phyloP scores from a whole-genome alignment of 2,797 vertebrate genomes.

The Pseudochirops cupreus region DNA sequence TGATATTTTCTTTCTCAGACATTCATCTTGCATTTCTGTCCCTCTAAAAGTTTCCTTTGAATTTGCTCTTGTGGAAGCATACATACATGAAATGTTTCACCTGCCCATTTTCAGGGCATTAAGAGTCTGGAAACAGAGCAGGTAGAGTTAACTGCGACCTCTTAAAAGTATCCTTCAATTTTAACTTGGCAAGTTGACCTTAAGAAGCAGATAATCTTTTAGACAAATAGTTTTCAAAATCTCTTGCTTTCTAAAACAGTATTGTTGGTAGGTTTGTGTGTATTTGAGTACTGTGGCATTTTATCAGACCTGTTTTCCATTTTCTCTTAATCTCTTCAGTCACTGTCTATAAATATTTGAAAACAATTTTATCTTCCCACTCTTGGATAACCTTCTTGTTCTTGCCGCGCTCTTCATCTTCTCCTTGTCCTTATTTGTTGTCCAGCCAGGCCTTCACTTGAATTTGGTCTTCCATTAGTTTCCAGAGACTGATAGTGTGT shows the following conservation, averaged over 20 bases:
- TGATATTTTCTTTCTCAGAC: neutral
- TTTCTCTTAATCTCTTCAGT: slow-evolving; percentile 64
- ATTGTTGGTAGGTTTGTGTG: neutral
- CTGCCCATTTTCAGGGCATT: slow-evolving; percentile 41
- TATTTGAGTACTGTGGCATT: slow-evolving; percentile 68
- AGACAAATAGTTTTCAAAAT: slow-evolving; percentile 67
- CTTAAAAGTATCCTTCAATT: slow-evolving; percentile 56
- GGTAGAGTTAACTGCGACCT: slow-evolving; percentile 17
- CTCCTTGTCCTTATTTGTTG: slow-evolving; percentile 49
- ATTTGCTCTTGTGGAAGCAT: slow-evolving; percentile 29
- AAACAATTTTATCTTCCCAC: slow-evolving; percentile 35
- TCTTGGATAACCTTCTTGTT: slow-evolving; percentile 35
- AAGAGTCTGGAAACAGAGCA: slow-evolving; percentile 19
- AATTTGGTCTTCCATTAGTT: slow-evolving; percentile 32
- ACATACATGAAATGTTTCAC: slow-evolving; percentile 8
- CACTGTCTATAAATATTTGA: slow-evolving; percentile 49
- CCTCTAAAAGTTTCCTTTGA: slow-evolving; percentile 5
- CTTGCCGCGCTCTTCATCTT: neutral
- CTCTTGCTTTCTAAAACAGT: slow-evolving; percentile 58
- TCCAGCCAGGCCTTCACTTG: slow-evolving; percentile 24
- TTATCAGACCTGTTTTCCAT: slow-evolving; percentile 68
- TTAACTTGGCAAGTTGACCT: slow-evolving; percentile 63
- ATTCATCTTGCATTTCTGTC: slow-evolving; percentile 24
- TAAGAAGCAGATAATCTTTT: slow-evolving; percentile 69
- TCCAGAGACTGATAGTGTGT: slow-evolving; percentile 35